Evolutionary conservation across 1,140 invertebrate genomes (phyloP).

Genomic region (Zaprionus nigranus): DNA sequence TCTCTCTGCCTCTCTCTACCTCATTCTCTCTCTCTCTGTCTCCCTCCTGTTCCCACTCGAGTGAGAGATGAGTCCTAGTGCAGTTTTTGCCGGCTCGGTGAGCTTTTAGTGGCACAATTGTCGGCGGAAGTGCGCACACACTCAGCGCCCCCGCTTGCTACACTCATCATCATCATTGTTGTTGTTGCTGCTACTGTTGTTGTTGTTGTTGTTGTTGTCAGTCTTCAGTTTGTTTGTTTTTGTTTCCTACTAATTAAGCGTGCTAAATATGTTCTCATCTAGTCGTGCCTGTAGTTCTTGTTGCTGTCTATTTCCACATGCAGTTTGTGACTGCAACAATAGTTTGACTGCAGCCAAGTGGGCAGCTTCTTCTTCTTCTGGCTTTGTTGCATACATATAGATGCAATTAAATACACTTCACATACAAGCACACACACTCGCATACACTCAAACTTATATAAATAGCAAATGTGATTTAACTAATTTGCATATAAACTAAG

Average conservation of each 20-base stretch:
- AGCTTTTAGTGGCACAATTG: slow-evolving; percentile 64
- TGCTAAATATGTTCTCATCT: slow-evolving; percentile 73
- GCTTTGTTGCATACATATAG: slow-evolving; percentile 27
- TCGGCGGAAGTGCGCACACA: slow-evolving; percentile 76
- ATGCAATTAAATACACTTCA: slow-evolving; percentile 50
- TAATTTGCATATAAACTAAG: slow-evolving; percentile 60
- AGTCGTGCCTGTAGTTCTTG: not conserved
- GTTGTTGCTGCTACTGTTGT: slow-evolving; percentile 12
- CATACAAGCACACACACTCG: slow-evolving; percentile 30
- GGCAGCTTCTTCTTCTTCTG: slow-evolving; percentile 12
- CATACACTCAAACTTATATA: slow-evolving; percentile 5
- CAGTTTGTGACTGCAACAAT: slow-evolving; percentile 83
- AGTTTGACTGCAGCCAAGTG: slow-evolving; percentile 72
- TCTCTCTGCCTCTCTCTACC: not conserved
- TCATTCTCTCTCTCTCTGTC: not conserved
- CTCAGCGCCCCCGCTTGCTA: slow-evolving; percentile 31
- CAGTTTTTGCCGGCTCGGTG: slow-evolving; percentile 9
- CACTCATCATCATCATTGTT: slow-evolving; percentile 19
- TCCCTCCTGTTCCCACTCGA: not conserved
- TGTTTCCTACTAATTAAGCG: slow-evolving; percentile 81
- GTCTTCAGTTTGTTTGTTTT: slow-evolving; percentile 32
- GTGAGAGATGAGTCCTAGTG: slow-evolving; percentile 13
- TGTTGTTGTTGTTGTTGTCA: slow-evolving; percentile 34
- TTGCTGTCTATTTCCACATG: slow-evolving; percentile 69
- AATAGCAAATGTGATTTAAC: slow-evolving; percentile 46